phyloP scores from a whole-genome alignment of 2,113 vertebrate species.

The Otus sunia region DNA sequence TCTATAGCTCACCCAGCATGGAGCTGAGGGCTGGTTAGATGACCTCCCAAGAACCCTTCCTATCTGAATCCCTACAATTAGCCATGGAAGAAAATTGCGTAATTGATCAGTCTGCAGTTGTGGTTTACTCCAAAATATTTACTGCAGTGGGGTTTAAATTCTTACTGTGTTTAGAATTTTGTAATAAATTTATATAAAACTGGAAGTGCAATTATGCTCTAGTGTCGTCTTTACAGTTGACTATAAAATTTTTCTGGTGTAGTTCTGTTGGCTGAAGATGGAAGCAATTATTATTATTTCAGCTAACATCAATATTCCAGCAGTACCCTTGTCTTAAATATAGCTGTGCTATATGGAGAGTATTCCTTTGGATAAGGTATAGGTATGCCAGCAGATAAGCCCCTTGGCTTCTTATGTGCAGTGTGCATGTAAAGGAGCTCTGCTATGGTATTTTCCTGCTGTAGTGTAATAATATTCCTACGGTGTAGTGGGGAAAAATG shows the following conservation, averaged over 20 bases:
- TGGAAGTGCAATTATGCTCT: not conserved
- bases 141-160: not conserved
- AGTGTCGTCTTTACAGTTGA: not conserved
- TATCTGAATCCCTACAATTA: not conserved
- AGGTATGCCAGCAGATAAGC: not conserved
- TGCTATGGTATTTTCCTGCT: not conserved
- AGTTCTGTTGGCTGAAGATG: not conserved
- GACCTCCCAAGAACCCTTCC: not conserved
- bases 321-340: not conserved
- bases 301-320: not conserved
- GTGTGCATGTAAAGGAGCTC: not conserved
- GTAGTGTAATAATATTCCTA: not conserved
- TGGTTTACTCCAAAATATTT: not conserved
- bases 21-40: not conserved
- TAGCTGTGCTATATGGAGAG: not conserved
- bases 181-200: not conserved
- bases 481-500: not conserved
- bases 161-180: not conserved
- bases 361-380: not conserved
- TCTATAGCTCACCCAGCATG: not conserved
- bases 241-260: not conserved
- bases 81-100: not conserved
- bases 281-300: not conserved
- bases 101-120: not conserved
- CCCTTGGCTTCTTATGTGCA: not conserved